phyloP scores from a whole-genome alignment of 2,113 vertebrate genomes.

The Grantiella picta region DNA sequence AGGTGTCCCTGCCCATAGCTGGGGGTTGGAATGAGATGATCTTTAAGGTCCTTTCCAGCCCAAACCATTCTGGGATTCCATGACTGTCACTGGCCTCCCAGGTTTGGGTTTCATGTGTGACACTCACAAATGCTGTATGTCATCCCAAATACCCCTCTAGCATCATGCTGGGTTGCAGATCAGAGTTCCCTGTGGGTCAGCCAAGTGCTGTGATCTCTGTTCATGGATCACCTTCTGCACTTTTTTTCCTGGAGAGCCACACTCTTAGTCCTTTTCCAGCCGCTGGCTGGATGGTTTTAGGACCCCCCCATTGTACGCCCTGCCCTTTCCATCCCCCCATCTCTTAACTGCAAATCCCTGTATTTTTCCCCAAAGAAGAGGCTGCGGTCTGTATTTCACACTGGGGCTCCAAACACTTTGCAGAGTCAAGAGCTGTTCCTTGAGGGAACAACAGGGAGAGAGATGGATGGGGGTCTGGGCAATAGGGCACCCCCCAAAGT shows the following conservation, averaged over 20 bases:
- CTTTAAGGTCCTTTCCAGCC: background rate
- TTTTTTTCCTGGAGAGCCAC: background rate
- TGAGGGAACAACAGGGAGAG: background rate
- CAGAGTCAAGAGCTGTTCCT: background rate
- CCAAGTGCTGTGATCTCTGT: background rate
- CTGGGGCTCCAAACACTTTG: background rate
- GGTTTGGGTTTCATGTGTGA: rapidly evolving
- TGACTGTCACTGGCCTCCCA: background rate
- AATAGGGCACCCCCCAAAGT: background rate
- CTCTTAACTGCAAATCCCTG: background rate
- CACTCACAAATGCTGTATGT: background rate
- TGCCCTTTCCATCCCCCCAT: background rate
- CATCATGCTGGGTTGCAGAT: background rate
- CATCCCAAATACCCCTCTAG: background rate
- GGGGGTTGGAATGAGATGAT: background rate
- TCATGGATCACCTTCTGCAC: background rate
- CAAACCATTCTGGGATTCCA: background rate
- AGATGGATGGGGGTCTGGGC: rapidly evolving
- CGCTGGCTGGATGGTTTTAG: background rate
- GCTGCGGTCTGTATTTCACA: background rate
- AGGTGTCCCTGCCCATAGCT: background rate
- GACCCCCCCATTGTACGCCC: rapidly evolving
- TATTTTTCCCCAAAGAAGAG: background rate
- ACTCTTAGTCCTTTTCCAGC: background rate
- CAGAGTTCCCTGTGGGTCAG: rapidly evolving